These are phyloP conservation scores for Chymomyza fuscimana DNA, from an alignment of 2,888 invertebrate genomes.

Conservation along the genomic window DNA sequence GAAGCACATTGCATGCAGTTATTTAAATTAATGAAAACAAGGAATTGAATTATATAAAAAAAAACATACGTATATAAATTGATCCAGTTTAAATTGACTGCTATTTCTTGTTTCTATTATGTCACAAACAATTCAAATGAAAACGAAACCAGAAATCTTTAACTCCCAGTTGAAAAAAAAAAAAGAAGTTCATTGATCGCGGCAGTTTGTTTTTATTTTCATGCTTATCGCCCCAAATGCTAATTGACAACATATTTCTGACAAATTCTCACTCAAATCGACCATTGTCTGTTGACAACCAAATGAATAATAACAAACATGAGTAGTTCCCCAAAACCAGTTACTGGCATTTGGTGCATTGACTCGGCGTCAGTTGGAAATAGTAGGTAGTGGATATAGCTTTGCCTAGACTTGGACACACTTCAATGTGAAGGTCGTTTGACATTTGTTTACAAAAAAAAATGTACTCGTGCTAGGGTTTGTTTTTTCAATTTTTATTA, in stretches of 20 bases:
- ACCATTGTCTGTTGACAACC: conserved; percentile 7
- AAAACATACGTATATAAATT: background rate
- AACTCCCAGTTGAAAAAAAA: background rate
- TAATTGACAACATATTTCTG: conserved; percentile 40
- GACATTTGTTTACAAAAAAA: background rate
- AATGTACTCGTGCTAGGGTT: background rate
- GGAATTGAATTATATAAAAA: conserved; percentile 16
- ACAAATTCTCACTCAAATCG: background rate
- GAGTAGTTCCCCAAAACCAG: conserved; percentile 29
- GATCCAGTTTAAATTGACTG: background rate
- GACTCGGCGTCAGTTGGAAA: conserved; percentile 36
- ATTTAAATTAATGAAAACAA: conserved; percentile 3
- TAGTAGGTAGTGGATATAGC: too few species aligned
- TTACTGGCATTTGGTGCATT: conserved; percentile 51
- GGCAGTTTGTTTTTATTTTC: conserved; percentile 23
- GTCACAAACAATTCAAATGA: conserved; percentile 30
- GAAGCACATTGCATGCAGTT: conserved; percentile 41
- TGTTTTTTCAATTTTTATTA: background rate
- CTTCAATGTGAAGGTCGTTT: background rate
- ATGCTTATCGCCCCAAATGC: conserved; percentile 43
- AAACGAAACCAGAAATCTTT: conserved; percentile 41
- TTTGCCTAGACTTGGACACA: background rate
- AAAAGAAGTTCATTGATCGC: conserved; percentile 60
- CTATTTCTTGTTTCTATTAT: background rate
- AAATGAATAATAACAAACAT: conserved; percentile 42